These are phyloP conservation scores for Clarias magur DNA, from an alignment of 2,113 vertebrate genomes.

Conservation along the genomic window DNA sequence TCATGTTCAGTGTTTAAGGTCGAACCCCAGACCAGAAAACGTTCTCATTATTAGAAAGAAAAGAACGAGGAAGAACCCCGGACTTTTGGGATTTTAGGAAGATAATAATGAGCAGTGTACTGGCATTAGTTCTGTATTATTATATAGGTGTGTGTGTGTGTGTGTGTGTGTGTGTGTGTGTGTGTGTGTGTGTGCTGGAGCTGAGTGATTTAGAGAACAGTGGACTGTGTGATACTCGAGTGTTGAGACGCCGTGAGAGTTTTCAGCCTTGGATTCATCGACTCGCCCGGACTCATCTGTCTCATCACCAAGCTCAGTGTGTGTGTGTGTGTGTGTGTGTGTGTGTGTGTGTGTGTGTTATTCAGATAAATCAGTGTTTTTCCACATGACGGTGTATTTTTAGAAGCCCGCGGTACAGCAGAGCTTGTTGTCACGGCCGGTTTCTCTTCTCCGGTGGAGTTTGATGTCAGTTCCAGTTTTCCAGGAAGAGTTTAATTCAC, in stretches of 20 bases:
- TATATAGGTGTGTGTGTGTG: not conserved
- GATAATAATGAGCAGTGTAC: not conserved
- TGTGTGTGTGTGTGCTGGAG: slow-evolving; percentile 52
- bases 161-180: not conserved
- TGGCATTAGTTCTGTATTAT: not conserved
- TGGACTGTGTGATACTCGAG: slow-evolving; percentile 67
- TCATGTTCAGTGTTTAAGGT: too few relatives aligned
- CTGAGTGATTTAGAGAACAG: slow-evolving; percentile 70
- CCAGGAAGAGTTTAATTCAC: not conserved
- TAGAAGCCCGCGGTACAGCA: not conserved
- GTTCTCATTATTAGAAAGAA: not conserved
- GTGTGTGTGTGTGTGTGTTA: slow-evolving; percentile 18
- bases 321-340: slow-evolving; percentile 36
- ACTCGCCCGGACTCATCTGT: slow-evolving; percentile 69
- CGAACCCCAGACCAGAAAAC: too few relatives aligned
- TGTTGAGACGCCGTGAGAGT: slow-evolving; percentile 61
- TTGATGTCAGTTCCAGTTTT: not conserved
- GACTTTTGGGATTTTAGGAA: too few relatives aligned
- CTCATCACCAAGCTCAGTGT: slow-evolving; percentile 72
- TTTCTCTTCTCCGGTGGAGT: not conserved
- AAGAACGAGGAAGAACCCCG: not conserved
- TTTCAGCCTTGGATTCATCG: slow-evolving; percentile 64
- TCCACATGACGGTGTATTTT: not conserved
- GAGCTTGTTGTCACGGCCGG: not conserved
- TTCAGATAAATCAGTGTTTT: not conserved